phyloP scores from a whole-genome alignment of 2,888 invertebrate genomes.

The Coleophora deauratella region DNA sequence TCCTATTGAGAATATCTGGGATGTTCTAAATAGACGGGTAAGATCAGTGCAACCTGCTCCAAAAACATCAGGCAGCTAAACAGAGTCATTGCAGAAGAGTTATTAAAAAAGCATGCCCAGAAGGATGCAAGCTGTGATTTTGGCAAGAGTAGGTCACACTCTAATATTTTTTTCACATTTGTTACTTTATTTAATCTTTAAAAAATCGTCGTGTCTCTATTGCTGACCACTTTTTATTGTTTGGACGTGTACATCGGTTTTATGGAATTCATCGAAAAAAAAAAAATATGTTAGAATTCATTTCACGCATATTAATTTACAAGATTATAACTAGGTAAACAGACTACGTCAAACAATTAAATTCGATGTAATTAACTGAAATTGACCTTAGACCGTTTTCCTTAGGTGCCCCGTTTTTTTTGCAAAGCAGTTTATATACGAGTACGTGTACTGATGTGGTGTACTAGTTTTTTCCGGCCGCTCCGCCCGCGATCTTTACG shows the following conservation, averaged over 20 bases:
- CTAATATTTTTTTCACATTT: not conserved
- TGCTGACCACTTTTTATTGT: not conserved
- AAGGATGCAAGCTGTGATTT: not conserved
- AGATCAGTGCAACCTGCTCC: conserved; percentile 1
- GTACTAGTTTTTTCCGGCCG: no score
- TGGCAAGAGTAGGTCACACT: not conserved
- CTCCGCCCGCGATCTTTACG: no score
- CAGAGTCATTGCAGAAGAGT: not conserved
- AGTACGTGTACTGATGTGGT: no score
- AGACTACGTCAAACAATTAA: conserved; percentile 1
- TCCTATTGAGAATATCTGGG: not conserved
- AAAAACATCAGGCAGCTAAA: not conserved
- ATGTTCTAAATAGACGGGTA: not conserved
- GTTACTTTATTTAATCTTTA: not conserved
- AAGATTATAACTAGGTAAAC: conserved; percentile 4
- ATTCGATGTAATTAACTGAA: no score
- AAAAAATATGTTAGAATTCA: conserved; percentile 4
- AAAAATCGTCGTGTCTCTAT: not conserved
- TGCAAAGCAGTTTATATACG: not conserved
- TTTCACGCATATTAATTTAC: conserved; percentile 9
- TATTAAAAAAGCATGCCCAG: not conserved
- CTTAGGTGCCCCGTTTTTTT: not conserved
- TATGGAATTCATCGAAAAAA: not conserved
- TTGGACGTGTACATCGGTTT: not conserved
- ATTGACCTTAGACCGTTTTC: not conserved